Conservation (phyloP, 2,797 vertebrate genomes). For the Poeciliopsis infans region DNA sequence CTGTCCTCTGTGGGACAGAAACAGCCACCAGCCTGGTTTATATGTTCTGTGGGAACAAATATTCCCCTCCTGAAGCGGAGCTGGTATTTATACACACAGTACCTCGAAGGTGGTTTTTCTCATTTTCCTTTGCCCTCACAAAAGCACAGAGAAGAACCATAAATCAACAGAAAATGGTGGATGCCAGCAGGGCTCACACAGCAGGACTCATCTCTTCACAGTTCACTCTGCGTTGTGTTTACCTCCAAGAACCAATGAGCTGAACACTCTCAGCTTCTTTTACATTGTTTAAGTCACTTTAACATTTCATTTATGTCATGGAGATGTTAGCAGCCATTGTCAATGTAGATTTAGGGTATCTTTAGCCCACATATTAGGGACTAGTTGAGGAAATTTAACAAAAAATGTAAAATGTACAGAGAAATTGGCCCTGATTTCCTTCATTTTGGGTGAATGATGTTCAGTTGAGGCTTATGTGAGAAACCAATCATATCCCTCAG, state of each 20-base stretch:
- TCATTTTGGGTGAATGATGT: too few relatives aligned
- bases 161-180: constrained; percentile 61
- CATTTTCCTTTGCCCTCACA: constrained; percentile 58
- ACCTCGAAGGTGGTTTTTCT: constrained; percentile 56
- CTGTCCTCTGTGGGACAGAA: constrained; percentile 38
- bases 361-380: too few relatives aligned
- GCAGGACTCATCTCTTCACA: constrained; percentile 45
- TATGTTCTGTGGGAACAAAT: constrained; percentile 37
- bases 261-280: constrained; percentile 19
- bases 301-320: background rate
- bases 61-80: constrained; percentile 30
- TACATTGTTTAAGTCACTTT: background rate
- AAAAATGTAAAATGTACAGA: too few relatives aligned
- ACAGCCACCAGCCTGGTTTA: constrained; percentile 30
- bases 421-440: too few relatives aligned
- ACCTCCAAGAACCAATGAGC: constrained; percentile 55
- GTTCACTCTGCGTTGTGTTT: constrained; percentile 53
- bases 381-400: too few relatives aligned
- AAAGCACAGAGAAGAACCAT: constrained; percentile 28
- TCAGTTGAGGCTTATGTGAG: too few relatives aligned
- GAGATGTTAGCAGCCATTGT: background rate
- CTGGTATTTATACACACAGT: constrained; percentile 30
- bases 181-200: constrained; percentile 45
- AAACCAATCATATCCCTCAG: too few relatives aligned
- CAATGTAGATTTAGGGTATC: background rate